Evolutionary conservation across 2,113 vertebrate species (phyloP).

Genomic region (Charadrius vociferus): DNA sequence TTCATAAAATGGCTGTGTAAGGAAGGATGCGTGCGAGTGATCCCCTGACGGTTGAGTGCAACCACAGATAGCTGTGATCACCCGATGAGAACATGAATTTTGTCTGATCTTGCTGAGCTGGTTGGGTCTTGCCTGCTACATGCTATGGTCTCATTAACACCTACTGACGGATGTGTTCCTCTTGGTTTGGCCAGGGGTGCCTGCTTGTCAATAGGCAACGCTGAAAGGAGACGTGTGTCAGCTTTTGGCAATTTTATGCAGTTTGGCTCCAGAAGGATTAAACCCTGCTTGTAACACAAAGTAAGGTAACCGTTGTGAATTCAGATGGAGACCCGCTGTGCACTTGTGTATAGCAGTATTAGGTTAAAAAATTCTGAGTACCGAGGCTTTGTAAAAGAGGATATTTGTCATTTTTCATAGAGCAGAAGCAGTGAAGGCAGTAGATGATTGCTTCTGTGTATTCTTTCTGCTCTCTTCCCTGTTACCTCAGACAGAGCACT

Average conservation of each 20-base stretch:
- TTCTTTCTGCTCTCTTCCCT: background rate
- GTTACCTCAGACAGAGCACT: background rate
- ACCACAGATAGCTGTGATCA: background rate
- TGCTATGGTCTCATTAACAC: constrained; percentile 12
- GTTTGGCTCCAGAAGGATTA: background rate
- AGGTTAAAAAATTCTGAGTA: background rate
- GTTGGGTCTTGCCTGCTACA: constrained; percentile 5
- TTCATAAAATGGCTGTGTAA: background rate
- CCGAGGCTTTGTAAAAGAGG: background rate
- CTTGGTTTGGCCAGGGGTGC: background rate
- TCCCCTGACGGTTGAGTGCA: background rate
- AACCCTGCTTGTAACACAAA: background rate
- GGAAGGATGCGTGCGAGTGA: background rate
- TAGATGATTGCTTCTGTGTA: background rate
- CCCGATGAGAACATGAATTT: background rate
- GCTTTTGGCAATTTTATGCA: background rate
- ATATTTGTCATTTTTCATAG: background rate
- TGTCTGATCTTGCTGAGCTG: constrained; percentile 24
- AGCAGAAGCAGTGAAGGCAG: background rate
- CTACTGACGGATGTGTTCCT: background rate
- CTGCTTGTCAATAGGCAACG: background rate
- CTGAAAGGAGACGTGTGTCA: background rate
- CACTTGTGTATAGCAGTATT: background rate
- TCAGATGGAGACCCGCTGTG: background rate
- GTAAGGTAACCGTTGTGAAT: background rate